Evolutionary conservation across 2,797 vertebrate species (phyloP).

Genomic region (Mionectes olivaceus): DNA sequence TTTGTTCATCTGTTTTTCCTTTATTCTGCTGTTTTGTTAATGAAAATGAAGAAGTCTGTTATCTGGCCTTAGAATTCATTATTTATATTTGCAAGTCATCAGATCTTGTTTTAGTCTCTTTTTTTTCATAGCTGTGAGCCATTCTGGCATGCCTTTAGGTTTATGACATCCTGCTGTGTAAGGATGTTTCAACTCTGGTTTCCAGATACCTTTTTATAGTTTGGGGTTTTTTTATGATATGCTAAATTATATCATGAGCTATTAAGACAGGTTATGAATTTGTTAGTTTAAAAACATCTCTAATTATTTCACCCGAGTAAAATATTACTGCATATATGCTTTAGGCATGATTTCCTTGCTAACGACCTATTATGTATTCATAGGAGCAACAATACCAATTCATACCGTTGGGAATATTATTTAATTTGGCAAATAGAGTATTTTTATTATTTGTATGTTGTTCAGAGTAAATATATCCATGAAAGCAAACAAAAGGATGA

Average conservation of each 20-base stretch:
- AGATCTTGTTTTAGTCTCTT: conserved; percentile 60
- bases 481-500: conserved; percentile 37
- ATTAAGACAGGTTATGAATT: conserved; percentile 71
- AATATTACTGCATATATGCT: conserved; percentile 67
- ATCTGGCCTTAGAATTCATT: conserved; percentile 65
- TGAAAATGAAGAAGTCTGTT: conserved; percentile 20
- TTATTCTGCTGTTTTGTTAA: neutral
- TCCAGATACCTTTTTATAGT: conserved; percentile 71
- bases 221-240: conserved; percentile 22
- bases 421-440: conserved; percentile 70
- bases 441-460: conserved; percentile 55
- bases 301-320: conserved; percentile 71
- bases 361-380: conserved; percentile 67
- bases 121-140: conserved; percentile 53
- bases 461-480: conserved; percentile 53
- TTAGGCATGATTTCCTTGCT: conserved; percentile 64
- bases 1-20: neutral
- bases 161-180: conserved; percentile 77
- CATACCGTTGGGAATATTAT: conserved; percentile 63
- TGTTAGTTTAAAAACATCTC: conserved; percentile 71
- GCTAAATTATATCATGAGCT: conserved; percentile 71
- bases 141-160: conserved; percentile 69
- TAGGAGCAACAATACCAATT: conserved; percentile 63
- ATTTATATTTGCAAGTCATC: conserved; percentile 68
- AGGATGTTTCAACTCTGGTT: conserved; percentile 66